Evolutionary conservation across 2,113 vertebrate species (phyloP).

Genomic region (Pterocles burchelli): DNA sequence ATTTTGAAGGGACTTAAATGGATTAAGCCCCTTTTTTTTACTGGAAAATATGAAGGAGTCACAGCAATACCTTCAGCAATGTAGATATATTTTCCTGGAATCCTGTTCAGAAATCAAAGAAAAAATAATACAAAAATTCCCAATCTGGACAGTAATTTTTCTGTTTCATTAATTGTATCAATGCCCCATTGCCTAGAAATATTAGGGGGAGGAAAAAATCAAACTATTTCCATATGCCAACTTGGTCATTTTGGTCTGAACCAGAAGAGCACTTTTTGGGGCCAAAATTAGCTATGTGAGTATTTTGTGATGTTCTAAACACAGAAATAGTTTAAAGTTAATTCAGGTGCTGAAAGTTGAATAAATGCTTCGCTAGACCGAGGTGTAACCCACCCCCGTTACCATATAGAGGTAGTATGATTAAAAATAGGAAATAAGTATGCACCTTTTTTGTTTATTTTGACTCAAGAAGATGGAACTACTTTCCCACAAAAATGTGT

Average conservation of each 20-base stretch:
- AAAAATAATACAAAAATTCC: background rate
- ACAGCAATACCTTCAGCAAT: background rate
- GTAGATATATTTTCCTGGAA: background rate
- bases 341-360: background rate
- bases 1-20: constrained; percentile 26
- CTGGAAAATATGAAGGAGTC: background rate
- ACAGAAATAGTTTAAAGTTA: background rate
- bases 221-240: background rate
- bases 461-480: background rate
- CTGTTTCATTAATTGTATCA: background rate
- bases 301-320: background rate
- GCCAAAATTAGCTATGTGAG: background rate
- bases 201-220: background rate
- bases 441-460: background rate
- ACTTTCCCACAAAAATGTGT: background rate
- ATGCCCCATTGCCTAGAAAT: background rate
- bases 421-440: background rate
- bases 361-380: background rate
- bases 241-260: background rate
- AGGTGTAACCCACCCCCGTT: background rate
- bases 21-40: constrained; percentile 17
- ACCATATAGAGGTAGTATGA: background rate
- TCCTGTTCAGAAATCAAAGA: background rate
- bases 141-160: background rate
- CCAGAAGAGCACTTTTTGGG: background rate